Percentiles rank a stretch among this genome's conserved stretches.
phyloP scores from a whole-genome alignment of 2,888 invertebrate genomes.

The Ecliptopera silaceata region DNA sequence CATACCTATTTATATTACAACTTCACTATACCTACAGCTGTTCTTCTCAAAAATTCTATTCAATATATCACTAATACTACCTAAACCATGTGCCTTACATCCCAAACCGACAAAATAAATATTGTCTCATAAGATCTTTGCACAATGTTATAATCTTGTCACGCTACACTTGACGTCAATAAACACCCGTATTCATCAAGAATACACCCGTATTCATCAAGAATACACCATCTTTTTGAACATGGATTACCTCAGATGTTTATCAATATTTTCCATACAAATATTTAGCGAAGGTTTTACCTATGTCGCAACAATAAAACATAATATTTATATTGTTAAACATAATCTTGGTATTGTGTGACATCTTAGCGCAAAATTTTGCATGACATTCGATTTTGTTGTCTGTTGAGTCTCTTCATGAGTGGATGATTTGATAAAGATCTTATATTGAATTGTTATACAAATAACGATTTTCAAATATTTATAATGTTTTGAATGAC shows the following conservation, averaged over 20 bases:
- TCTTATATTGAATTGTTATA: conserved; percentile 3
- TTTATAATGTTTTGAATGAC: neutral
- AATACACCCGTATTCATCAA: conserved; percentile 58
- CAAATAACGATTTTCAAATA: conserved; percentile 6
- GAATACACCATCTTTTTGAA: conserved; percentile 48
- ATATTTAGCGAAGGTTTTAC: conserved; percentile 55
- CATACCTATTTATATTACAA: too few species aligned
- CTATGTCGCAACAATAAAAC: conserved; percentile 65
- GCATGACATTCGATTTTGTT: conserved; percentile 55
- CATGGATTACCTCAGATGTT: conserved; percentile 55
- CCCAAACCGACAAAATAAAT: conserved; percentile 26
- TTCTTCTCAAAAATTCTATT: too few species aligned
- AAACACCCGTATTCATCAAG: conserved; percentile 55
- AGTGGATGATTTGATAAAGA: conserved; percentile 16
- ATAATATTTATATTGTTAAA: conserved; percentile 72
- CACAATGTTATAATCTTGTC: conserved; percentile 76
- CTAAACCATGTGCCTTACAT: conserved; percentile 17
- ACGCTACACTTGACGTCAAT: conserved; percentile 81
- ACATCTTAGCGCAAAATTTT: conserved; percentile 54
- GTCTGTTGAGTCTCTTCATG: conserved; percentile 35
- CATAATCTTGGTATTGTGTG: conserved; percentile 57
- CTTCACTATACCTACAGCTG: too few species aligned
- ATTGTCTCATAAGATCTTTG: conserved; percentile 53
- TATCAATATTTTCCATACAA: conserved; percentile 72
- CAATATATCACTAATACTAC: neutral